Evolutionary conservation across 2,113 vertebrate genomes (phyloP), one percentile per base, ranked within the genome.

Genomic region (Perca fluviatilis): DNA sequence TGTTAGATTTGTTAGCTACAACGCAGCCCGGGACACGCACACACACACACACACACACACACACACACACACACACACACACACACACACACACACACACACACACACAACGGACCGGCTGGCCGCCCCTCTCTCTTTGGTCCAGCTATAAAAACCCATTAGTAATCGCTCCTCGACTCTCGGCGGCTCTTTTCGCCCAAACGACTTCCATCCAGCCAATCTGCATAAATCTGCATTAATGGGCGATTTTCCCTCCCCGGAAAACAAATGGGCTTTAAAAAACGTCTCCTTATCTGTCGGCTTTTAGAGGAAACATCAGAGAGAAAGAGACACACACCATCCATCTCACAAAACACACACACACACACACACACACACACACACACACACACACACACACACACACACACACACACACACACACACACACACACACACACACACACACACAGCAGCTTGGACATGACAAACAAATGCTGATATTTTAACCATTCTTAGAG

Each of bases 181-280:
- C 83, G 79, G 85, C 46, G 69, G 78, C 90, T 90, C 87, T 90
- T 90, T 89, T 86, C 66, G 69, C 88, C 87, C 85, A 87, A 89
- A 89, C 73, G 73, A 86, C 89, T 91, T 89, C 74, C 80, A 85
- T 87, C 83, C 74, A 86, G 87, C 86, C 86, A 88, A 91, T 92
- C 89, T 89, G 87, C 91, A 92, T 92, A 91, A 91, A 92, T 92
- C 89, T 92, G 82, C 89, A 91, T 90, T 87, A 87, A 91, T 92
- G 72, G 77, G 33, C 61, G n/a, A 86, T 85, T 89, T 84, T 83
- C 67, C 68, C 79, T 82, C 71, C 65, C 25, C 74, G 70, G 79
- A 92, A 88, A 89, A 88, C 89, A 89, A 92, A 90, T 82, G 89
- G 79, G 85, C 68, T 90, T 86, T 66, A 83, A 83, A 86, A 74